These are phyloP conservation scores for Lonchura striata DNA, from an alignment of 2,113 vertebrate species.

Conservation along the genomic window DNA sequence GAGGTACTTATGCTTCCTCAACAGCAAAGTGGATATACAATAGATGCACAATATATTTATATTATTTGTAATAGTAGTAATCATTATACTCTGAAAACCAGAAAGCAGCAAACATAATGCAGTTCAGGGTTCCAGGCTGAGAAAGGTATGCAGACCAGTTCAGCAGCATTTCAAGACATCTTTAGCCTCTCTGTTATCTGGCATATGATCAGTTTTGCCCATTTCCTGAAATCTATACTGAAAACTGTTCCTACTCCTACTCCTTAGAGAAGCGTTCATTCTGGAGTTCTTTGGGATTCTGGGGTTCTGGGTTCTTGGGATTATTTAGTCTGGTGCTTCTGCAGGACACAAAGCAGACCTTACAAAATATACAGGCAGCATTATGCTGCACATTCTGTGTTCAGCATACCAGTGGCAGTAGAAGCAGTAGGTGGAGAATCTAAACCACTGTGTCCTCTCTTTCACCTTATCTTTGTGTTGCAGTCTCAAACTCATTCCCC, in stretches of 20 bases:
- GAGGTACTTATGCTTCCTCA: neutral
- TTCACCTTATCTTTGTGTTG: neutral
- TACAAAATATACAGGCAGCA: neutral
- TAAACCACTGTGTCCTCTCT: neutral
- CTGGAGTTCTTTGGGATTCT: neutral
- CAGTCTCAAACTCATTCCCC: neutral
- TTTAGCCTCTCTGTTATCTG: neutral
- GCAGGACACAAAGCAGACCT: neutral
- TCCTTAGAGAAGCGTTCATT: neutral
- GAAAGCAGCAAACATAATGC: neutral
- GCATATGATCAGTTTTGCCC: neutral
- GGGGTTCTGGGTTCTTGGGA: neutral
- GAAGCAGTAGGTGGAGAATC: neutral
- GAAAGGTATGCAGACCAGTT: neutral
- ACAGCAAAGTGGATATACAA: neutral
- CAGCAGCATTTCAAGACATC: neutral
- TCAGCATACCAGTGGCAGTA: neutral
- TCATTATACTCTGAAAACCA: neutral
- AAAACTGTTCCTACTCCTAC: neutral
- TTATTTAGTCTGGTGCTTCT: neutral
- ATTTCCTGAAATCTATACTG: neutral
- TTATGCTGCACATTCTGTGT: fast-evolving
- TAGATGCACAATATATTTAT: neutral
- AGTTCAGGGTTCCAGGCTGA: neutral
- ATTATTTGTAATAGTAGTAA: neutral